Base-by-base conservation (phyloP, 2,113 vertebrate species). In the Tenebrosternarchus preto region DNA sequence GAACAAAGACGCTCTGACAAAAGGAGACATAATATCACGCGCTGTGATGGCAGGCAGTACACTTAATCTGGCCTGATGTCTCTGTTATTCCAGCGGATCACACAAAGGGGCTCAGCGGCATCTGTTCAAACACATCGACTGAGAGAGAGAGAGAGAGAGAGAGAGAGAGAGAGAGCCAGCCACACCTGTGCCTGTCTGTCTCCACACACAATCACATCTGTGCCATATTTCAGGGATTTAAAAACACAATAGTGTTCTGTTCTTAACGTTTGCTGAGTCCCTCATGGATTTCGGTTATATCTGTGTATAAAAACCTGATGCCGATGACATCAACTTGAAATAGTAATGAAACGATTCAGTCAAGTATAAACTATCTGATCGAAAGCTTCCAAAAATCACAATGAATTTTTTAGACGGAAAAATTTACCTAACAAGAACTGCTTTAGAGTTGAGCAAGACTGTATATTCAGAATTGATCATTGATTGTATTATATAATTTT, bases 41-140 rank as follows among this genome's bases (percentile, higher is more conserved):
- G 20, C 22, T 43, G 55, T 39, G 22, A 76, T 59, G 55, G 74
- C 64, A 82, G 80, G 60, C 29, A n/a, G 53, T 68, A 43, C 66
- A 15, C n/a, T 59, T 66, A 75, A 76, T 84, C 80, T 46, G 7
- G 20, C 36, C 57, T 63, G 81, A 80, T 82, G 73, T 80, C 67
- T 64, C 46, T 77, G 74, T 73, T 73, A 77, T 80, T 76, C 70
- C 5, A 5, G 24, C 59, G 46, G 77, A 64, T 78, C 24, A 55
- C 59, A 73, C 59, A 19, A 73, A 39, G 57, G n/a, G 56, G 29
- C 59, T 27, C 76, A 46, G 31, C 64, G 31, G 72, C 75, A 81
- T 82, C 79, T 86, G 84, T 75, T 77, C 66, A 83, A 75, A 76
- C 46, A 76, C 60, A 76, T 73, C 83, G 1, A 11, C 36, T 15